A percentile compares a stretch with the other conserved stretches of the same genome.
Evolutionary conservation across 2,113 vertebrate genomes (phyloP).

Genomic region (Tupaia chinensis): DNA sequence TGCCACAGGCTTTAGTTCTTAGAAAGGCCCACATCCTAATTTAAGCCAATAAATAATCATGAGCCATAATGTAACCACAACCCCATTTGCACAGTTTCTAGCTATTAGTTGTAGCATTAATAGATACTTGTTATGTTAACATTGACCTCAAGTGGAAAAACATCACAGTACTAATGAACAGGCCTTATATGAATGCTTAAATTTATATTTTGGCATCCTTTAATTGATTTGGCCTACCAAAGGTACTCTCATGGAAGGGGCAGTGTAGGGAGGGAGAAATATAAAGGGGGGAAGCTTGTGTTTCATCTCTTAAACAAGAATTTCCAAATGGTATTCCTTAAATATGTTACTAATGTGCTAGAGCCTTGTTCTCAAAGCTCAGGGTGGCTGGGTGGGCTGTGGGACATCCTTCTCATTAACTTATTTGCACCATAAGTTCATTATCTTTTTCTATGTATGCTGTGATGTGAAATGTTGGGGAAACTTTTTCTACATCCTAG

Average conservation of each 20-base stretch:
- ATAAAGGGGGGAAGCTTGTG: neutral
- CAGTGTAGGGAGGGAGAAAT: neutral
- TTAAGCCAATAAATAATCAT: constrained; percentile 11
- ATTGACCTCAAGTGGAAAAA: neutral
- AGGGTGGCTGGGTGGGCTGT: neutral
- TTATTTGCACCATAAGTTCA: neutral
- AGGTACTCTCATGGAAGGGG: neutral
- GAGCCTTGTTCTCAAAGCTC: neutral
- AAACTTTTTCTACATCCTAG: neutral
- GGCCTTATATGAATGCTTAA: neutral
- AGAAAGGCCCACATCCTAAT: neutral
- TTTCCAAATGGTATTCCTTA: neutral
- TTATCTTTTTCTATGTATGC: neutral
- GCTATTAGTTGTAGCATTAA: neutral
- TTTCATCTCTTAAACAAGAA: constrained; percentile 9
- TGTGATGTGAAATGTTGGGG: neutral
- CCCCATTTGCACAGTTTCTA: constrained; percentile 6
- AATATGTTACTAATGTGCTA: neutral
- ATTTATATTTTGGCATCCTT: constrained; percentile 16
- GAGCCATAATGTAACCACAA: neutral
- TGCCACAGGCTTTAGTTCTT: neutral
- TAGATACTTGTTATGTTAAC: constrained; percentile 24
- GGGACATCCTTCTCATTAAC: neutral
- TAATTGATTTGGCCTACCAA: constrained; percentile 21
- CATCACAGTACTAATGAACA: neutral